Evolutionary conservation across 2,113 vertebrate genomes (phyloP), one percentile per base, ranked within the genome.

Genomic region (Alligator mississippiensis): DNA sequence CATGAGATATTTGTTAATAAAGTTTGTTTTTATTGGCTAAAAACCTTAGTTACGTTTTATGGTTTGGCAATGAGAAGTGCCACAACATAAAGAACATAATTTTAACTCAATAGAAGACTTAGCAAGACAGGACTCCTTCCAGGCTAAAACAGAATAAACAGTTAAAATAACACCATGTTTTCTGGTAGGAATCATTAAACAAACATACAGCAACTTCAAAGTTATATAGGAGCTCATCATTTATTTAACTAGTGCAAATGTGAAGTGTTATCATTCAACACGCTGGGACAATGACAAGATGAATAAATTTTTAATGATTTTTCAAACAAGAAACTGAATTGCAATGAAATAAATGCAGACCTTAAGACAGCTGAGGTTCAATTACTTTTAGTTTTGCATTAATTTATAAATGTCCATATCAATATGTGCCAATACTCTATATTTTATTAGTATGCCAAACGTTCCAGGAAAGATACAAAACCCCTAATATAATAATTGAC

Each of bases 11-110:
- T 28, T 9, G 62, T 61, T 79, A 84, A 72, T 60, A 96, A 94
- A 96, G 76, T 77, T 77, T 92, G 60, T 78, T 92, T 90, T 15
- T 82, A 78, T 47, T 54, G 92, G 82, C 77, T 64, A 85, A 82
- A 93, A 85, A 87, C 61, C 61, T 78, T 78, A 66, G 84, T 47
- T 61, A 16, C 77, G 68, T 87, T 78, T 79, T 25, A 85, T 68
- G 76, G 82, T 95, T 95, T 96, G 92, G 95, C 85, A 97, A 96
- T 74, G 63, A 24, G 28, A 38, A 57, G 22, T 94, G 91, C 95
- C 92, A 91, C 86, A 96, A 96, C 85, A 89, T 13, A 93, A 24
- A 95, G 77, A 96, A 90, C 54, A 80, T 75, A 81, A 80, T 92
- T 80, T 95, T 87, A 95, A 95, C 66, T 89, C 88, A 93, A 94